phyloP scores from a whole-genome alignment of 1,140 invertebrate species.

The Chironomus tepperi region DNA sequence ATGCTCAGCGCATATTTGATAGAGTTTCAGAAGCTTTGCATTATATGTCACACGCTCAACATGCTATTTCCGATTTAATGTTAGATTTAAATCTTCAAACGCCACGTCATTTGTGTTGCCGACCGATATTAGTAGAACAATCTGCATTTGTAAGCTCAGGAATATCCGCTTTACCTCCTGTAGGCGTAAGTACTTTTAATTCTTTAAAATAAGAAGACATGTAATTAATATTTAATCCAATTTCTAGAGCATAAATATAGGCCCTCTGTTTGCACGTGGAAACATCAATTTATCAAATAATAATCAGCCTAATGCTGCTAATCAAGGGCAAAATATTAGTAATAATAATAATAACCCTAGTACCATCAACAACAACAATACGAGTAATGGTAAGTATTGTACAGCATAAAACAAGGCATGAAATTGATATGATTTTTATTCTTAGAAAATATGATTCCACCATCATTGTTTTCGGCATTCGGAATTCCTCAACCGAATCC shows the following conservation, averaged over 20 bases:
- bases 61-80: conserved; percentile 77
- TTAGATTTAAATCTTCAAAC: conserved; percentile 57
- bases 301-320: background rate
- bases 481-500: background rate
- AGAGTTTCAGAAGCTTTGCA: conserved; percentile 71
- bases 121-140: conserved; percentile 64
- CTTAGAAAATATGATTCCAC: background rate
- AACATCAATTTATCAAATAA: background rate
- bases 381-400: conserved; percentile 8
- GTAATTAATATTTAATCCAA: background rate
- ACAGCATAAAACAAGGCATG: too few species aligned
- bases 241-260: conserved; percentile 10
- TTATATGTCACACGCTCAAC: conserved; percentile 75
- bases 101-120: conserved; percentile 59
- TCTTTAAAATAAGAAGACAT: too few species aligned
- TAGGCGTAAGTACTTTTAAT: background rate
- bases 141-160: conserved; percentile 41
- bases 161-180: background rate
- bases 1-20: conserved; percentile 56
- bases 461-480: background rate
- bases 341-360: background rate
- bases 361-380: background rate
- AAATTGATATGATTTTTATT: background rate
- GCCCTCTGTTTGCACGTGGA: background rate
- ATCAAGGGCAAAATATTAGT: background rate